These are phyloP conservation scores for Rhogogaster chlorosoma DNA, from an alignment of 2,888 invertebrate species.

Conservation along the genomic window DNA sequence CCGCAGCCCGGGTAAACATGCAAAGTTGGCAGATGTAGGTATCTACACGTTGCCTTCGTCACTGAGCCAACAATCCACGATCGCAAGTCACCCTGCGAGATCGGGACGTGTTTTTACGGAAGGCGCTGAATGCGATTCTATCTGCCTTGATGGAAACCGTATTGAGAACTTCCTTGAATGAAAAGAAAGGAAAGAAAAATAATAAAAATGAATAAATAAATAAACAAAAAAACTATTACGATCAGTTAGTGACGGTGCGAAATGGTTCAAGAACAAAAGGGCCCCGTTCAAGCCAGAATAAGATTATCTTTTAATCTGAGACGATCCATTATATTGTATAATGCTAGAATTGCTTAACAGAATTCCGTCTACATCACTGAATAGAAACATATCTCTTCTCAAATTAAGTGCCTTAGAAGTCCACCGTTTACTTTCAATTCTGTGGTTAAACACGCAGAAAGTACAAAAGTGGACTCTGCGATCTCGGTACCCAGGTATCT, in stretches of 20 bases:
- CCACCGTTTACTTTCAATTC: conserved; percentile 5
- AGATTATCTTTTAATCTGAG: conserved; percentile 29
- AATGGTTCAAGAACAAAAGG: conserved; percentile 37
- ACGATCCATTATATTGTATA: conserved; percentile 31
- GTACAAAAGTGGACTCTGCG: not conserved
- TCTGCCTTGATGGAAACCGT: conserved; percentile 34
- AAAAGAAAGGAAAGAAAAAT: not conserved
- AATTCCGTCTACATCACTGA: conserved; percentile 16
- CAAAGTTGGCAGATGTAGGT: conserved; percentile 44
- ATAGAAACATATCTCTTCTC: not conserved
- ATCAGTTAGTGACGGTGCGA: conserved; percentile 46
- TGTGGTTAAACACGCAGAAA: not conserved
- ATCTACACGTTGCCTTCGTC: conserved; percentile 33
- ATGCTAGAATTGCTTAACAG: conserved; percentile 2
- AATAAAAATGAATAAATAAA: not conserved
- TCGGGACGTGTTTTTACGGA: conserved; percentile 37
- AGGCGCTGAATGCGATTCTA: conserved; percentile 37
- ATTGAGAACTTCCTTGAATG: conserved; percentile 33
- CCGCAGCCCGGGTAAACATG: conserved; percentile 17
- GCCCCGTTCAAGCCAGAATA: conserved; percentile 34
- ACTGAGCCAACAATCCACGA: conserved; percentile 31
- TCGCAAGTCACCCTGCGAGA: conserved; percentile 31
- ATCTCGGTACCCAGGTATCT: conserved; percentile 8
- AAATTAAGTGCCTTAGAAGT: not conserved
- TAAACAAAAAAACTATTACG: conserved; percentile 7